Percentiles rank a stretch among this genome's conserved stretches.
phyloP scores from a whole-genome alignment of 2,113 vertebrate genomes.

The Abramis brama region DNA sequence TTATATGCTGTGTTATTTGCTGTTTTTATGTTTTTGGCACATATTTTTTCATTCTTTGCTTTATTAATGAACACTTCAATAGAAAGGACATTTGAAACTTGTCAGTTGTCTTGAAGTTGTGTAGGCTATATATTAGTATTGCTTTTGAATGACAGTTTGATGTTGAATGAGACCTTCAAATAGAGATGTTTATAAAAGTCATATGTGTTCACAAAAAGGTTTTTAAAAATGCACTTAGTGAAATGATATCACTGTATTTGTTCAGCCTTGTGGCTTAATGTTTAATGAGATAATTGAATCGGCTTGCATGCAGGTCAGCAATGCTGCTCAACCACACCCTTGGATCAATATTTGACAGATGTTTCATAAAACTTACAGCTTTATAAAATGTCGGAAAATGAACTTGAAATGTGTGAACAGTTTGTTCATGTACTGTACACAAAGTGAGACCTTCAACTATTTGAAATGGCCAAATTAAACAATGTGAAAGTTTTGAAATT shows the following conservation, averaged over 20 bases:
- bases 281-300: constrained; percentile 17
- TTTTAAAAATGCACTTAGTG: not conserved
- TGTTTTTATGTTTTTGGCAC: constrained; percentile 28
- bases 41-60: constrained; percentile 20
- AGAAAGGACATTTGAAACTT: not conserved
- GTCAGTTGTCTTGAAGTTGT: not conserved
- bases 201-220: not conserved
- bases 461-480: constrained; percentile 28
- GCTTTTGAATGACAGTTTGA: not conserved
- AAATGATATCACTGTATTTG: constrained; percentile 24
- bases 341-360: constrained; percentile 27
- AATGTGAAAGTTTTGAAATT: not conserved
- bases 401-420: not conserved
- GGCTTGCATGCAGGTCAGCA: constrained; percentile 65
- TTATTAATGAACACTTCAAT: constrained; percentile 20
- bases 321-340: constrained; percentile 51
- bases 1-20: constrained; percentile 8
- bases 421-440: not conserved
- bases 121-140: not conserved
- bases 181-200: not conserved
- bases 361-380: constrained; percentile 26
- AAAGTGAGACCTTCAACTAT: not conserved
- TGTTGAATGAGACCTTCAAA: not conserved
- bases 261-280: not conserved
- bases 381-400: constrained; percentile 17